These are phyloP conservation scores for Zygaena filipendulae DNA, from an alignment of 2,888 invertebrate genomes.

Conservation along the genomic window DNA sequence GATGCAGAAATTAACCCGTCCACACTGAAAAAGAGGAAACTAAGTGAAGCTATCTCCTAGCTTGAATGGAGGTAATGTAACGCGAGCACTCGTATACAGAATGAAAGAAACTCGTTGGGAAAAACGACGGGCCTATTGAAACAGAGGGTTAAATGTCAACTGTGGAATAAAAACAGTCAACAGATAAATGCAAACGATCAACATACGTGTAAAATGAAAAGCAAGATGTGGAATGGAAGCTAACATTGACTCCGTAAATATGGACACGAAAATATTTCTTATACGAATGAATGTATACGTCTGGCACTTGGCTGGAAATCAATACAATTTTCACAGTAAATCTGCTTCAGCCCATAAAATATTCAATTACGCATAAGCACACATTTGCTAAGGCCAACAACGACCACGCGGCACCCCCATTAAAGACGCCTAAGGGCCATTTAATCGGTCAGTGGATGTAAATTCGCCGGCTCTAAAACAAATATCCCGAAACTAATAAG, in stretches of 20 bases:
- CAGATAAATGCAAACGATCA: constrained; percentile 68
- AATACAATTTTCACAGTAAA: constrained; percentile 53
- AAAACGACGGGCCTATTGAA: constrained; percentile 49
- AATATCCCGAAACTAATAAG: constrained; percentile 70
- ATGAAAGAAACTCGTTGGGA: constrained; percentile 61
- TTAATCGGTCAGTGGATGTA: constrained; percentile 70
- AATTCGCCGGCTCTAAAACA: constrained; percentile 66
- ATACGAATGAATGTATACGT: too few relatives aligned
- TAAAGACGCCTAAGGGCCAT: constrained; percentile 70
- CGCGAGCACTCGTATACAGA: constrained; percentile 54
- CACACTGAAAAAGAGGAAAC: constrained; percentile 62
- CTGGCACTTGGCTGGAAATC: constrained; percentile 32
- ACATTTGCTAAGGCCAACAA: constrained; percentile 66
- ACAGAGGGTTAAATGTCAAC: constrained; percentile 66
- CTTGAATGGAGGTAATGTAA: constrained; percentile 61
- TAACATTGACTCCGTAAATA: constrained; percentile 40
- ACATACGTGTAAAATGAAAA: constrained; percentile 56
- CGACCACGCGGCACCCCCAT: constrained; percentile 69
- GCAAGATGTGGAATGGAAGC: constrained; percentile 44
- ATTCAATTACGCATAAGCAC: constrained; percentile 69
- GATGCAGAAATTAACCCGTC: constrained; percentile 65
- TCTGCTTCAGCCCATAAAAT: constrained; percentile 59
- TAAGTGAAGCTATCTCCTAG: constrained; percentile 67
- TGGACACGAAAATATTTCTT: too few relatives aligned
- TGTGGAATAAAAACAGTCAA: constrained; percentile 67